Evolutionary conservation across 1,140 invertebrate species (phyloP).

Genomic region (Meteorus sp.): DNA sequence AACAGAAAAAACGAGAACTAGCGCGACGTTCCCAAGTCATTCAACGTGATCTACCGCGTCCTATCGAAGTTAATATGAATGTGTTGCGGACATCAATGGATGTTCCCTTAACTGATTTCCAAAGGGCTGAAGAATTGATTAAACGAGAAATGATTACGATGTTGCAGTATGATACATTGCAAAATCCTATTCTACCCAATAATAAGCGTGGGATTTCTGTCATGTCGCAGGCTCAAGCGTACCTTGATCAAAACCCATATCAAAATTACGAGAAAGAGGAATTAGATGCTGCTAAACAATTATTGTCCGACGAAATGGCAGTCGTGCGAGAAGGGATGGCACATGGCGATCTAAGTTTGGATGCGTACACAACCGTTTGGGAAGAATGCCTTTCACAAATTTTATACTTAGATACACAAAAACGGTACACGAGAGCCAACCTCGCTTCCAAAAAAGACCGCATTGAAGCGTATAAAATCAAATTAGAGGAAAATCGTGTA

Average conservation of each 20-base stretch:
- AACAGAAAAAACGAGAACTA: slow-evolving; percentile 70
- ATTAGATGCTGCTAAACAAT: slow-evolving; percentile 61
- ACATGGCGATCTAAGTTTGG: slow-evolving; percentile 89
- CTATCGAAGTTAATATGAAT: slow-evolving; percentile 81
- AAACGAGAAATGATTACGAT: slow-evolving; percentile 97
- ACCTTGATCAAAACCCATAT: slow-evolving; percentile 86
- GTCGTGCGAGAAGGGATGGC: slow-evolving; percentile 91
- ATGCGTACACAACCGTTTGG: slow-evolving; percentile 95
- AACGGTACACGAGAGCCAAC: slow-evolving; percentile 90
- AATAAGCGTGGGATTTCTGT: slow-evolving; percentile 50
- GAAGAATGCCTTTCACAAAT: slow-evolving; percentile 92
- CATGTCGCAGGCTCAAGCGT: slow-evolving; percentile 70
- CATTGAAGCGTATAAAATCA: slow-evolving; percentile 89
- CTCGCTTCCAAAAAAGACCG: slow-evolving; percentile 94
- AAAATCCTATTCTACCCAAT: slow-evolving; percentile 65
- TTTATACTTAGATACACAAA: slow-evolving; percentile 84
- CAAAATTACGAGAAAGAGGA: slow-evolving; percentile 62
- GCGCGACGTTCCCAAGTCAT: slow-evolving; percentile 84
- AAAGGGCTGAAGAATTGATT: slow-evolving; percentile 88
- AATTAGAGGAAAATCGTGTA: slow-evolving; percentile 87
- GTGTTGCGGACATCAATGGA: slow-evolving; percentile 74
- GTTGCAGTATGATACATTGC: slow-evolving; percentile 85
- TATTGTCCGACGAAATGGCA: slow-evolving; percentile 83
- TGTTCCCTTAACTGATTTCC: slow-evolving; percentile 52
- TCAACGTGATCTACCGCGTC: slow-evolving; percentile 86